Evolutionary conservation across 2,113 vertebrate genomes (phyloP), one percentile per base, ranked within the genome.

Genomic region (Ammospiza caudacuta): DNA sequence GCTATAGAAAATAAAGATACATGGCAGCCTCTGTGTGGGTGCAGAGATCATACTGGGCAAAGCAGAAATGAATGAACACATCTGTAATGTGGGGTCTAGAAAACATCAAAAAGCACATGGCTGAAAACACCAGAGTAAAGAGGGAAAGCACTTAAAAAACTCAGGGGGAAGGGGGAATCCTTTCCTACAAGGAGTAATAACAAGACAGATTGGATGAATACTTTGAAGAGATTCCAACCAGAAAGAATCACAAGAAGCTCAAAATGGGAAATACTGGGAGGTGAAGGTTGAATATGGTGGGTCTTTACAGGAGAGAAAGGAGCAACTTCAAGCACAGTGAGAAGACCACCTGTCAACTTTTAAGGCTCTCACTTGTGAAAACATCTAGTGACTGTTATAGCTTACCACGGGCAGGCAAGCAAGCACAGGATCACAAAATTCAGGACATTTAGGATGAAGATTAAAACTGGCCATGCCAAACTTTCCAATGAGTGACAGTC

Each of bases 331-430:
- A 73, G 23, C 6, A 31, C 35, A 75, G 17, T 9, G 33, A 44
- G 39, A 89, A 46, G 69, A 83, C 24, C 37, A n/a, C 18, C 55
- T 81, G 39, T 37, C 18, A 54, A 2, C 11, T 66, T 72, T 61
- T 54, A 76, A 92, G 63, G n/a, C 15, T 80, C 4, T 46, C 20
- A 61, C n/a, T 80, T 31, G 22, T 66, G 63, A 88, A 85, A 89
- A 49, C 11, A 3, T 15, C 4, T 4, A 61, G 12, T 0, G 2
- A 54, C 2, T 6, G 18, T 59, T 55, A 66, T 6, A 58, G 43
- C 13, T 77, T 61, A n/a, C 43, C 25, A 35, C 0, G 1, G 46
- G n/a, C 52, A 59, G 9, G 24, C 12, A 54, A 73, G 61, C 10
- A 80, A 88, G 28, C 20, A 35, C 0, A 0, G 27, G 43, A 79